Evolutionary conservation across 2,113 vertebrate genomes (phyloP).

Genomic region (Chascanopsetta lugubris): DNA sequence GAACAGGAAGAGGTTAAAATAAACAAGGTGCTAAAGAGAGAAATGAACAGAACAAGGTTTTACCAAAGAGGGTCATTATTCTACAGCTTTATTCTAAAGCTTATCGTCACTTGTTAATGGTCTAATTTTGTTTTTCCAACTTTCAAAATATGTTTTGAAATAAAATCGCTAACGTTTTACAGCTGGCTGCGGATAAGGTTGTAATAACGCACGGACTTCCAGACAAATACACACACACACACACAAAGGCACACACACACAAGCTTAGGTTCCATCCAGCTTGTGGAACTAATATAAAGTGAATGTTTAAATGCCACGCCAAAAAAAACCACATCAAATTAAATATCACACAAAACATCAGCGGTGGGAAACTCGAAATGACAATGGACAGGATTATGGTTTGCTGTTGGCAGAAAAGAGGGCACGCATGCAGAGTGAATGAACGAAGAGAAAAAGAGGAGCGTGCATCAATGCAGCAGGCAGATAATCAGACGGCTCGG

Average conservation of each 20-base stretch:
- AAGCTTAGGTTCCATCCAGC: background rate
- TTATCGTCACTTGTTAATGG: no score
- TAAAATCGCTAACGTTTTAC: no score
- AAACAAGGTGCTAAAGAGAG: background rate
- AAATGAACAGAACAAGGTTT: background rate
- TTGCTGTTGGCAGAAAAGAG: background rate
- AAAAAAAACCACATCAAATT: conserved; percentile 7
- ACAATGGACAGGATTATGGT: background rate
- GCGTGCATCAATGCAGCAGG: conserved; percentile 4
- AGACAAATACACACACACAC: background rate
- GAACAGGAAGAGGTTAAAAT: conserved; percentile 1
- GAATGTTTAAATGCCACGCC: conserved; percentile 4
- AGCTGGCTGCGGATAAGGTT: no score
- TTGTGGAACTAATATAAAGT: background rate
- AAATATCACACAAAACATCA: background rate
- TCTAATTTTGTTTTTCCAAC: no score
- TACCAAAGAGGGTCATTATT: background rate
- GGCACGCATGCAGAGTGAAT: conserved; percentile 2
- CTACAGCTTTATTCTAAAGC: no score
- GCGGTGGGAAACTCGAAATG: background rate
- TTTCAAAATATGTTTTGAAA: no score
- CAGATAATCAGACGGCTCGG: background rate
- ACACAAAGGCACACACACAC: background rate
- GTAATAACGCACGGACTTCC: no score
- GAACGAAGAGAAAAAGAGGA: background rate